These are phyloP conservation scores for Rosalia funebris DNA, from an alignment of 2,888 invertebrate species.

Conservation along the genomic window DNA sequence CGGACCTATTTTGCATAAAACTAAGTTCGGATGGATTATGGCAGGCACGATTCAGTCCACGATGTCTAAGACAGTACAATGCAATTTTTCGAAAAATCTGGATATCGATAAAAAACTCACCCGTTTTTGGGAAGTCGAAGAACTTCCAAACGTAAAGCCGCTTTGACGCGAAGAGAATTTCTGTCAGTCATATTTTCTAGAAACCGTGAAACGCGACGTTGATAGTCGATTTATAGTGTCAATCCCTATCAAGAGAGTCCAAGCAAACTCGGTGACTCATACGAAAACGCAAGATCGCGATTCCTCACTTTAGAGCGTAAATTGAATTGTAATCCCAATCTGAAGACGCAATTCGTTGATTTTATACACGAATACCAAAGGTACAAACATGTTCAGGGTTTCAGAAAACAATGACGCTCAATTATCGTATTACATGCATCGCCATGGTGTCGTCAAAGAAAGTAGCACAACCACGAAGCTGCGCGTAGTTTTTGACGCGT, in stretches of 20 bases:
- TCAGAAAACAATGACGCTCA: not conserved
- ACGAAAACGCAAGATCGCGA: constrained; percentile 14
- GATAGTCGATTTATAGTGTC: constrained; percentile 27
- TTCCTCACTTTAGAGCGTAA: constrained; percentile 22
- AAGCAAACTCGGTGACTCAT: constrained; percentile 24
- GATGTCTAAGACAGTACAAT: not conserved
- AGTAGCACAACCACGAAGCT: constrained; percentile 31
- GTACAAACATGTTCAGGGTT: constrained; percentile 3
- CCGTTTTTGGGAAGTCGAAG: constrained; percentile 9
- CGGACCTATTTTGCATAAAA: constrained; percentile 35
- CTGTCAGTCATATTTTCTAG: constrained; percentile 16
- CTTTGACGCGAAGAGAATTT: constrained; percentile 5
- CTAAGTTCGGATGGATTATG: constrained; percentile 35
- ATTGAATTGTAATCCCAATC: constrained; percentile 16
- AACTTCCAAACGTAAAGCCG: not conserved
- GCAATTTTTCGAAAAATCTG: not conserved
- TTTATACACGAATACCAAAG: not conserved
- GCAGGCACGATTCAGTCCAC: constrained; percentile 9
- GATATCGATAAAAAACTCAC: constrained; percentile 4
- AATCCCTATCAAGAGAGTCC: constrained; percentile 24
- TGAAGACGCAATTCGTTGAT: constrained; percentile 13
- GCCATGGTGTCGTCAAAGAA: constrained; percentile 33
- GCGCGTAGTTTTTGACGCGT: constrained; percentile 34
- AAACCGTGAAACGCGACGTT: constrained; percentile 4
- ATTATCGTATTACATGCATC: constrained; percentile 29